Evolutionary conservation across 2,113 vertebrate genomes (phyloP), one percentile per base, ranked within the genome.

Genomic region (Petrocephalus microphthalmus): DNA sequence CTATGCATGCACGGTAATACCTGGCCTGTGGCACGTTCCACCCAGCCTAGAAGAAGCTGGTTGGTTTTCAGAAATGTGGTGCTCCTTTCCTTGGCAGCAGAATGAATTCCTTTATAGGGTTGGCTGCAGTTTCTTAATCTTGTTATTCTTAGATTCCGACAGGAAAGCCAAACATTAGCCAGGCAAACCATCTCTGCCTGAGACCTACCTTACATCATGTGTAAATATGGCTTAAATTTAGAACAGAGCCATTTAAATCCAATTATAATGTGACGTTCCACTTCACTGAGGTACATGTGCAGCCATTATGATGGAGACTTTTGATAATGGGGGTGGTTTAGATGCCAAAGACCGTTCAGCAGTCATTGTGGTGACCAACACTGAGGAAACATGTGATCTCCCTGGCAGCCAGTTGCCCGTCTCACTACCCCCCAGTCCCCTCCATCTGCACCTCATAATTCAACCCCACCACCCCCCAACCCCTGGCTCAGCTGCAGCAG

Each of bases 51-150:
- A 78, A 29, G 15, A 78, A 78, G 33, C 71, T 42, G 33, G 71
- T 42, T 78, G 71, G 71, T 78, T 42, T 78, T 78, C 71, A 78
- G 29, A 37, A 33, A 78, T 5, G 13, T 78, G 71, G 33, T 78
- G 71, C 71, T 78, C 29, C 13, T 37, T 78, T 42, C 71, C 33
- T 78, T 78, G 71, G 71, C 71, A 78, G 17, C 71, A 42, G 33
- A 78, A 78, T 37, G 33, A 78, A 78, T 78, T 78, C 71, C 33
- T 78, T 78, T 78, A 78, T 78, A 19, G 71, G 29, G 71, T 78
- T 78, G 33, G 71, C 29, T 78, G 17, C 2, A 3, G 33, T 29
- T 78, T 78, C 29, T 78, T 33, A 78, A 78, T 78, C 33, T 78
- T 42, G 71, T 78, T 78, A 78, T 78, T 78, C 71, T 42, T 78